Percentiles rank a stretch among this genome's conserved stretches.
Evolutionary conservation across 2,797 vertebrate species (phyloP).

Genomic region (Sebastes vulpes): DNA sequence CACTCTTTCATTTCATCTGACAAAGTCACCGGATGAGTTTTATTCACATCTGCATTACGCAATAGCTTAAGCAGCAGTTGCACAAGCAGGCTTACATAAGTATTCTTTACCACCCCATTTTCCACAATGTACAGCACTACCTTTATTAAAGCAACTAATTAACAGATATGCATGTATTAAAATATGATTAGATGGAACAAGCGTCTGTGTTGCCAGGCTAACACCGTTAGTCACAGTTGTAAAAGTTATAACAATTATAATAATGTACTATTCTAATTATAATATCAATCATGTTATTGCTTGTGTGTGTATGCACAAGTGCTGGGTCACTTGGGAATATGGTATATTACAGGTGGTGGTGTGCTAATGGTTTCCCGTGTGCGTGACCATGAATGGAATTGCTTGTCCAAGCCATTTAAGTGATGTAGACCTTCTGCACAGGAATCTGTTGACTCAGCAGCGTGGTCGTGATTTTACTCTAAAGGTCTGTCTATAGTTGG

Average conservation of each 20-base stretch:
- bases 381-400: slow-evolving; percentile 15
- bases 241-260: not conserved
- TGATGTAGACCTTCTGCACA: not conserved
- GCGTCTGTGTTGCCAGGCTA: not conserved
- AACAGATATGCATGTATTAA: not conserved
- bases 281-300: not conserved
- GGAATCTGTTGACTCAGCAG: not conserved
- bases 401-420: slow-evolving; percentile 18
- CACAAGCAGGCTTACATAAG: not conserved
- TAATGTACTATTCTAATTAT: not conserved
- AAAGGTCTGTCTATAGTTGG: not conserved
- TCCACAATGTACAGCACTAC: not conserved
- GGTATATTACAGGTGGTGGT: not conserved
- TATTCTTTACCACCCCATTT: not conserved
- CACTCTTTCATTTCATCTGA: slow-evolving; percentile 6
- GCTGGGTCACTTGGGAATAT: not conserved
- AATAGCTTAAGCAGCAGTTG: slow-evolving; percentile 1
- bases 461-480: not conserved
- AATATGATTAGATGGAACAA: not conserved
- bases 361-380: not conserved
- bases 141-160: not conserved
- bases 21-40: not conserved
- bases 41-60: not conserved
- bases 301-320: not conserved
- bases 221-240: not conserved